These are phyloP conservation scores for Agonopterix arenella DNA, from an alignment of 2,888 invertebrate genomes.

Conservation along the genomic window DNA sequence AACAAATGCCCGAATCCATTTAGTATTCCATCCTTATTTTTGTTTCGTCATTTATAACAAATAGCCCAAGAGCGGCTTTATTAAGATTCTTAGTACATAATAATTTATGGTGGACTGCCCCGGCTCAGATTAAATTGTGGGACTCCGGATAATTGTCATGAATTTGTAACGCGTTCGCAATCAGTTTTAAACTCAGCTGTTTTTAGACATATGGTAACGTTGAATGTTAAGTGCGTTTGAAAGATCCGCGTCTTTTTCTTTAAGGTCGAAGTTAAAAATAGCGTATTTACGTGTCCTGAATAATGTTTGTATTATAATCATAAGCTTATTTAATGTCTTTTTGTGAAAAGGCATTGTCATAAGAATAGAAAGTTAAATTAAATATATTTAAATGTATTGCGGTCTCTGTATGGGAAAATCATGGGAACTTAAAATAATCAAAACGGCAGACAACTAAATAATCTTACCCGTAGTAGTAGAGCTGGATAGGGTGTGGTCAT, in stretches of 20 bases:
- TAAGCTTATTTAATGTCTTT: too few relatives aligned
- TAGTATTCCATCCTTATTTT: slow-evolving; percentile 62
- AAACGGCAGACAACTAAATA: too few relatives aligned
- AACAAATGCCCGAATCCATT: slow-evolving; percentile 24
- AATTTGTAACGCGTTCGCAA: slow-evolving; percentile 11
- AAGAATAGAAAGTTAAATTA: too few relatives aligned
- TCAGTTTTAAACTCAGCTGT: slow-evolving; percentile 28
- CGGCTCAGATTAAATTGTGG: slow-evolving; percentile 53
- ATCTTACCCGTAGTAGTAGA: too few relatives aligned
- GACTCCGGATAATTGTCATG: slow-evolving; percentile 8
- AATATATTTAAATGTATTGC: too few relatives aligned
- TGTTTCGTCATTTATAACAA: slow-evolving; percentile 69
- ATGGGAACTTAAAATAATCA: too few relatives aligned
- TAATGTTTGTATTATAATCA: too few relatives aligned
- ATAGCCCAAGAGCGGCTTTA: slow-evolving; percentile 55
- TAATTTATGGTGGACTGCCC: slow-evolving; percentile 49
- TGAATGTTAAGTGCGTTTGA: slow-evolving; percentile 22
- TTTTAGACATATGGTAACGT: slow-evolving; percentile 11
- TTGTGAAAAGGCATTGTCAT: too few relatives aligned
- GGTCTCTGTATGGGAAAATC: too few relatives aligned
- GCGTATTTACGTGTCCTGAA: slow-evolving; percentile 15
- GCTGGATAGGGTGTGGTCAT: too few relatives aligned
- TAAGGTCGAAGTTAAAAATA: slow-evolving; percentile 22
- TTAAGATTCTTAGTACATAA: slow-evolving; percentile 65
- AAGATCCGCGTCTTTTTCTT: slow-evolving; percentile 15